Evolutionary conservation across 2,113 vertebrate species (phyloP), one percentile per base, ranked within the genome.

Genomic region (Vulpes lagopus): DNA sequence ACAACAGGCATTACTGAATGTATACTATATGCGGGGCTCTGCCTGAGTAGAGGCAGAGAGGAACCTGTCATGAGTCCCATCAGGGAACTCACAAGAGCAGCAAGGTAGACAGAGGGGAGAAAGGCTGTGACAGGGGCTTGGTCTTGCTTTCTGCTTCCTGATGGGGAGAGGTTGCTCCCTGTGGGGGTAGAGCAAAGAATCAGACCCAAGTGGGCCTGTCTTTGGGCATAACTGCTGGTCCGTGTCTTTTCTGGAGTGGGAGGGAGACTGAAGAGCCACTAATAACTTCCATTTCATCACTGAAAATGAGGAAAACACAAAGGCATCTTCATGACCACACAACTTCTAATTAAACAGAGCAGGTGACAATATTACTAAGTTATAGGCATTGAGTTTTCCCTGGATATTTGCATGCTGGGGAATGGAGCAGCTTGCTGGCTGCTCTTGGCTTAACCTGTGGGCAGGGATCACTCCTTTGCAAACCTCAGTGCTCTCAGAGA

Each of bases 301-400:
- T 80, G 69, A 94, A 94, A 62, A 84, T 64, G 55, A 23, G 62
- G 27, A 43, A 82, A 62, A 49, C 62, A 30, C 1, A 94, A 11
- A 94, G 64, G 59, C 19, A 32, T 15, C 43, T 83, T 94, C 35
- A 53, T 53, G 73, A 73, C 43, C 57, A 71, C 15, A 12, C 59
- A 84, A 74, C 49, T 83, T 90, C 25, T 67, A 80, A 67, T 80
- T 85, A 92, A 92, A 43, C n/a, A 64, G 64, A 96, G 53, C 51
- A 82, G 20, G 65, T 11, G 5, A 32, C 15, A 4, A 35, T 53
- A 65, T 78, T 55, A 14, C 16, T 86, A 60, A 87, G 67, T 32
- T 60, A 65, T 23, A 35, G 73, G 65, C 30, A 19, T 23, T 1
- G 8, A 27, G 5, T 74, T 93, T n/a, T 64, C 17, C 53, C 67